Base-by-base conservation (phyloP, 2,888 invertebrate species). In the Siphlonurus alternatus region DNA sequence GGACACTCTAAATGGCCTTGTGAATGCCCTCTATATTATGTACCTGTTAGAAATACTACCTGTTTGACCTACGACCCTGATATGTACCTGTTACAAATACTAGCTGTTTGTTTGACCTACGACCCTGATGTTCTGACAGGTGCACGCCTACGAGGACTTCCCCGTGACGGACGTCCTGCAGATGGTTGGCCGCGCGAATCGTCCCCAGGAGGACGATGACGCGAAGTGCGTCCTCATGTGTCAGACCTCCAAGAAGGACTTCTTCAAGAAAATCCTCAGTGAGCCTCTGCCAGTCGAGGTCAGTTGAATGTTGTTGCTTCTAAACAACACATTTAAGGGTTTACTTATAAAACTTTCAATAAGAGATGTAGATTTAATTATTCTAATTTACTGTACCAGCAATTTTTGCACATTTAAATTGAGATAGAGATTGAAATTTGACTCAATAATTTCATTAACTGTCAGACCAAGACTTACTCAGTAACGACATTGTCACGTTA, bases 241-340 rank as follows among this genome's bases (percentile, higher is more conserved):
- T 76, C 98, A 95, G 71, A 89, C 88, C 64, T 94, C 96, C 10
- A 99, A 98, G 77, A 98, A 97, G 78, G 95, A 97, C 70, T 97
- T 96, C 82, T 98, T 94, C 79, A 94, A 96, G 73, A 99, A 99
- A 75, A 93, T 99, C 75, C 80, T 99, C 62, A 95, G 93, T 74
- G 98, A 99, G 74, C 95, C 97, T 1, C 76, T 99, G 65, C 98
- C 98, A 0, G 88, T 98, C 0, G 98, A 98, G 81, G 86, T 83
- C 68, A 72, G 71, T n/a, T 69, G 25, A 61, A 65, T 15, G 1
- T 2, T 19, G 20, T 22, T 10, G 1, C 2, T 10, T 1, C 5
- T 10, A 51, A 20, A 25, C 20, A 23, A 10, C 51, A 61, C 25
- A 25, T 25, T 7, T n/a, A n/a, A 10, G 64, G 25, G 20, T 63